These are phyloP conservation scores for Mycteria americana DNA, from an alignment of 2,797 vertebrate genomes.

Conservation along the genomic window DNA sequence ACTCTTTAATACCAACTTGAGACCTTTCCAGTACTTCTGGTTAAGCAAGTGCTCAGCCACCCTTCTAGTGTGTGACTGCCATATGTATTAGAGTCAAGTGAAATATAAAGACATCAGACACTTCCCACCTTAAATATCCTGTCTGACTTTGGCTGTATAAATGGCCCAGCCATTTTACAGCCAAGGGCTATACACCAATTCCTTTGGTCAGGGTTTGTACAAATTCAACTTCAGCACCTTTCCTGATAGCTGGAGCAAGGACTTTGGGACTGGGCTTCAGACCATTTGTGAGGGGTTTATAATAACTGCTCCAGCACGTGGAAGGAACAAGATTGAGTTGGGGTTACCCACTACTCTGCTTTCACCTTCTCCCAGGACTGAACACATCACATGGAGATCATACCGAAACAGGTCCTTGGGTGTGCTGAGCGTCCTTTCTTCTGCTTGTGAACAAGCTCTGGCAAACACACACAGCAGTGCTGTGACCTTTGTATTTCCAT, in stretches of 20 bases:
- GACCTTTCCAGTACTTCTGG: constrained; percentile 27
- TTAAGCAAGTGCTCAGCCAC: not conserved
- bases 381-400: rapidly evolving
- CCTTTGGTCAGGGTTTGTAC: not conserved
- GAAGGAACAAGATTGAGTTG: not conserved
- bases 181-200: not conserved
- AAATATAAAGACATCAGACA: not conserved
- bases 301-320: not conserved
- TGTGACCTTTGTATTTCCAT: constrained; percentile 44
- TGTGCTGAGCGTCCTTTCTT: not conserved
- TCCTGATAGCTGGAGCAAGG: not conserved
- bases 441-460: not conserved
- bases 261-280: not conserved
- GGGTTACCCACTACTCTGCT: not conserved
- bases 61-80: not conserved
- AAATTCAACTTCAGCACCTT: not conserved
- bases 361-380: not conserved
- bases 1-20: constrained; percentile 8
- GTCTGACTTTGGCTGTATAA: not conserved
- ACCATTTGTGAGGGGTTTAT: not conserved
- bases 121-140: not conserved
- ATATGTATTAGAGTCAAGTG: not conserved
- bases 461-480: not conserved
- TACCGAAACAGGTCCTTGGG: not conserved
- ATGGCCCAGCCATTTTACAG: not conserved